A percentile compares a stretch with the other conserved stretches of the same genome.
Conservation (phyloP, 2,113 vertebrate genomes). For the Anolis sagrei region DNA sequence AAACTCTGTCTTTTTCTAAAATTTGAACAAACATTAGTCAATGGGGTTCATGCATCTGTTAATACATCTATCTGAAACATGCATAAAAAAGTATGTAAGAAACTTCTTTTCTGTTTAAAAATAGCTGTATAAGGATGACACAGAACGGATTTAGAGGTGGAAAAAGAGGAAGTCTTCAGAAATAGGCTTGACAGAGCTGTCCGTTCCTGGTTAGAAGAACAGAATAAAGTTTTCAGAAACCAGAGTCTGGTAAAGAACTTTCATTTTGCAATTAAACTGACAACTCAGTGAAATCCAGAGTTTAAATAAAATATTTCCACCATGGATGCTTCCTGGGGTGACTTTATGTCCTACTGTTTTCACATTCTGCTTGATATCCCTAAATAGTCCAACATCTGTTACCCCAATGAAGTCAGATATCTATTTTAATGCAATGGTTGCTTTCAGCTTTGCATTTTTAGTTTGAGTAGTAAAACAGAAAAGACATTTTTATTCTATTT, state of each 20-base stretch:
- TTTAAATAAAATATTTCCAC: conserved; percentile 61
- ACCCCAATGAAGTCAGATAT: conserved; percentile 60
- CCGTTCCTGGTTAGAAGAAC: background rate
- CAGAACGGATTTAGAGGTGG: background rate
- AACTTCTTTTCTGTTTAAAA: too few relatives aligned
- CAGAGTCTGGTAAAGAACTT: conserved; percentile 59
- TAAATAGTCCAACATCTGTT: conserved; percentile 75
- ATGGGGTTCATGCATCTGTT: too few relatives aligned
- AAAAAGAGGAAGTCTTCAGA: background rate
- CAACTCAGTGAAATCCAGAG: conserved; percentile 60
- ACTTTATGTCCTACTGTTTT: conserved; percentile 71
- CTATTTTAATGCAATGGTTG: conserved; percentile 53
- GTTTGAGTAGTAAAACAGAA: conserved; percentile 41
- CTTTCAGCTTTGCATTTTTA: conserved; percentile 51
- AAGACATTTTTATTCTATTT: conserved; percentile 10
- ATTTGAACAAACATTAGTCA: too few relatives aligned
- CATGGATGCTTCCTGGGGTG: conserved; percentile 64
- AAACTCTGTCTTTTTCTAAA: too few relatives aligned
- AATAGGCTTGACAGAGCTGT: background rate
- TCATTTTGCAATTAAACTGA: conserved; percentile 59
- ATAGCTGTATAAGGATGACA: background rate
- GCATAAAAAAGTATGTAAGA: too few relatives aligned
- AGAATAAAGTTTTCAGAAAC: conserved; percentile 50
- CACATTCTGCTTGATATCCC: conserved; percentile 67
- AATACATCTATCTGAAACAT: too few relatives aligned